These are phyloP conservation scores for Oligia fasciuncula DNA, from an alignment of 2,888 invertebrate species.

Conservation along the genomic window DNA sequence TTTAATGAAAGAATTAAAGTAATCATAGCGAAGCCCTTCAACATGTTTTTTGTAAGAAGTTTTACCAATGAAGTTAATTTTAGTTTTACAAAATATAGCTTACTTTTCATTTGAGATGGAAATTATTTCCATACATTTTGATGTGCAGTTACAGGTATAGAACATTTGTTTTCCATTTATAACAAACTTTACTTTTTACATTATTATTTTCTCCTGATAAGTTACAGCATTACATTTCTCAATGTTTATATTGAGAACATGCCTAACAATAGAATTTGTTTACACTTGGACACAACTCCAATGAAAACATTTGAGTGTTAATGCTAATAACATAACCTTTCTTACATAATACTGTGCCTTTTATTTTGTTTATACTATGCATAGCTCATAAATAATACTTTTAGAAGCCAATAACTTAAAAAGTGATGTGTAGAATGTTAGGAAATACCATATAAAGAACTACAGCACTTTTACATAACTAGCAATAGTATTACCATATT, in stretches of 20 bases:
- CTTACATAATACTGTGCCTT: conserved; percentile 37
- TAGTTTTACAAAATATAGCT: not conserved
- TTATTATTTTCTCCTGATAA: not conserved
- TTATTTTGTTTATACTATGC: conserved; percentile 9
- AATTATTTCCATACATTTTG: not conserved
- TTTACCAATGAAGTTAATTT: not conserved
- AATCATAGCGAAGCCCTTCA: too few species aligned
- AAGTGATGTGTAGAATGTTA: too few species aligned
- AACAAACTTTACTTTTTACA: not conserved
- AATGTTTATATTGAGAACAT: conserved; percentile 15
- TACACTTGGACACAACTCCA: conserved; percentile 11
- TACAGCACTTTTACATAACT: conserved; percentile 21
- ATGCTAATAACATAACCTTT: conserved; percentile 24
- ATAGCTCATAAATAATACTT: not conserved
- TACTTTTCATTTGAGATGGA: not conserved
- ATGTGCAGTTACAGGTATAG: not conserved
- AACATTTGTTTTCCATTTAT: not conserved
- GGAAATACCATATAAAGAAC: not conserved
- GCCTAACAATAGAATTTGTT: conserved; percentile 40
- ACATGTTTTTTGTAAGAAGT: not conserved
- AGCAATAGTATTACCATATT: conserved; percentile 10
- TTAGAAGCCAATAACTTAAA: not conserved
- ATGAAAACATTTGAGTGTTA: conserved; percentile 38
- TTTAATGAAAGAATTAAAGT: not conserved
- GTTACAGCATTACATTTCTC: not conserved